Conservation (phyloP, 2,888 invertebrate genomes). For the Lamellibrachia columna region DNA sequence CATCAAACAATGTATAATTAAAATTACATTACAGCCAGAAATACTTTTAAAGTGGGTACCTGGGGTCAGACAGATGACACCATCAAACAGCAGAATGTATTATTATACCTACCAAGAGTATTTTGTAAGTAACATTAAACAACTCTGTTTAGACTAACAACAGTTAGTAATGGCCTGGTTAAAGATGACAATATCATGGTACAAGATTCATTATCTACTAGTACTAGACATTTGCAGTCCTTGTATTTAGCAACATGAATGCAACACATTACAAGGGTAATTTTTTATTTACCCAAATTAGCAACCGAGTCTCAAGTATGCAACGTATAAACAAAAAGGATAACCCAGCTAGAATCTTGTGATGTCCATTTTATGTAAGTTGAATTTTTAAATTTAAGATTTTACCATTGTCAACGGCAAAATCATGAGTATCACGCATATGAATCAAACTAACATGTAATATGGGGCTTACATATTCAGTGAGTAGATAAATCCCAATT, state of each 20-base stretch:
- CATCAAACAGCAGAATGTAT: too few species aligned
- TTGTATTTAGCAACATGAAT: background rate
- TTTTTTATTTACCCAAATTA: background rate
- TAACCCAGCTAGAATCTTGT: background rate
- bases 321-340: background rate
- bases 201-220: background rate
- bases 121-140: background rate
- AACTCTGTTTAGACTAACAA: too few species aligned
- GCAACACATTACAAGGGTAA: background rate
- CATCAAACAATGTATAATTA: too few species aligned
- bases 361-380: background rate
- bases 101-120: background rate
- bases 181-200: background rate
- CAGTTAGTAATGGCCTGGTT: too few species aligned
- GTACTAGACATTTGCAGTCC: background rate
- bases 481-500: too few species aligned
- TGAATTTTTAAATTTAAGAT: background rate
- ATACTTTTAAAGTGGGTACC: too few species aligned
- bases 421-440: background rate
- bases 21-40: too few species aligned
- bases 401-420: background rate
- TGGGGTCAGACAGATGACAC: too few species aligned
- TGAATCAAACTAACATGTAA: too few species aligned
- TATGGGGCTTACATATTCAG: too few species aligned
- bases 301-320: background rate